phyloP scores from a whole-genome alignment of 2,888 invertebrate species.

The Drosophila melanosoma region DNA sequence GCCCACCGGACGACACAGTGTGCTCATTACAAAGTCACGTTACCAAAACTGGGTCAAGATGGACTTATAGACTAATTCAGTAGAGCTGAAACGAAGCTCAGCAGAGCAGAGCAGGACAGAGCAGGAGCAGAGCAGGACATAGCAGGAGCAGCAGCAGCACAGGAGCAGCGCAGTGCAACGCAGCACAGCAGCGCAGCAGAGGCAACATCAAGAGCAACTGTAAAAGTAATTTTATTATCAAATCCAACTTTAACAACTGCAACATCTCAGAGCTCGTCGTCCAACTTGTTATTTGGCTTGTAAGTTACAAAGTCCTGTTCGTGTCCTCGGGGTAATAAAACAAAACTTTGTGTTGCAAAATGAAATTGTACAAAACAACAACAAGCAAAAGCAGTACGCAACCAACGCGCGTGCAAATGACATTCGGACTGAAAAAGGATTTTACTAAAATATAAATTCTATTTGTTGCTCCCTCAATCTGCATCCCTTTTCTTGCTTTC shows the following conservation, averaged over 20 bases:
- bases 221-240: conserved; percentile 79
- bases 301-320: conserved; percentile 80
- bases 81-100: conserved; percentile 15
- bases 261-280: conserved; percentile 36
- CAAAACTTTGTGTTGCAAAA: conserved; percentile 80
- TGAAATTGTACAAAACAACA: conserved; percentile 73
- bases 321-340: conserved; percentile 79
- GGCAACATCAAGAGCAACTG: conserved; percentile 54
- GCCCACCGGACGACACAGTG: conserved; percentile 29
- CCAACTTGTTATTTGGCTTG: conserved; percentile 80
- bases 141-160: conserved; percentile 1
- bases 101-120: conserved; percentile 4
- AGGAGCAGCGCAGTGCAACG: neutral
- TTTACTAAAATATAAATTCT: conserved; percentile 72
- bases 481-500: conserved; percentile 19
- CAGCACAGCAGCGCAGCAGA: conserved; percentile 9
- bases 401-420: conserved; percentile 68
- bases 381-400: conserved; percentile 27
- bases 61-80: conserved; percentile 61
- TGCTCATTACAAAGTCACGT: conserved; percentile 76
- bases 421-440: conserved; percentile 71
- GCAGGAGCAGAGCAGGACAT: conserved; percentile 14
- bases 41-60: conserved; percentile 64
- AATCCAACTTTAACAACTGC: conserved; percentile 79
- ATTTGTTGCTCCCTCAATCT: conserved; percentile 48